Conservation (phyloP, 1,140 invertebrate genomes). For the Zaprionus capensis region DNA sequence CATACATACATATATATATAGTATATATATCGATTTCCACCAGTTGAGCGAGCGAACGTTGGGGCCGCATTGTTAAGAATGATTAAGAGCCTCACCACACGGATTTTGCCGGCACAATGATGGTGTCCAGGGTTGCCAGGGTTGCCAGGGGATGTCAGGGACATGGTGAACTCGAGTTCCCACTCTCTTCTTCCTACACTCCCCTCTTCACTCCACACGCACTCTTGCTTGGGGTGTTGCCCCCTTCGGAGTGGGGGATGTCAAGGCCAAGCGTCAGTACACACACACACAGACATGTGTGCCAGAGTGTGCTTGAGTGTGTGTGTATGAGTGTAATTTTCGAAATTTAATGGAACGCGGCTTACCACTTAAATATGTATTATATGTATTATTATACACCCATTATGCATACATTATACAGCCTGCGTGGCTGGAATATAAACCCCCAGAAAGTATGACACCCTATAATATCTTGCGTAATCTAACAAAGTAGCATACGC, state of each 20-base stretch:
- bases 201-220: not conserved
- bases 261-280: constrained; percentile 59
- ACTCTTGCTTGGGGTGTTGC: not conserved
- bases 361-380: constrained; percentile 8
- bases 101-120: constrained; percentile 46
- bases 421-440: not conserved
- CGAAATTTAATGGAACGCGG: constrained; percentile 50
- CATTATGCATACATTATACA: not conserved
- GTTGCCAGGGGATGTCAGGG: constrained; percentile 15
- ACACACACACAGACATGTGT: not conserved
- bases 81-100: constrained; percentile 72
- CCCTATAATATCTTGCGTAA: not conserved
- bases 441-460: not conserved
- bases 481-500: not conserved
- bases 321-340: constrained; percentile 49
- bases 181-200: not conserved
- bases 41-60: constrained; percentile 65
- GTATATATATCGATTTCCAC: constrained; percentile 67
- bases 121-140: not conserved
- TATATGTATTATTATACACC: not conserved
- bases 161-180: constrained; percentile 1
- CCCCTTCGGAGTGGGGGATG: constrained; percentile 11
- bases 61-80: constrained; percentile 71
- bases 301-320: not conserved
- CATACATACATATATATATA: constrained; percentile 20